A percentile compares a stretch with the other conserved stretches of the same genome.
phyloP scores from a whole-genome alignment of 2,888 invertebrate species.

The Ophion obscuratus region DNA sequence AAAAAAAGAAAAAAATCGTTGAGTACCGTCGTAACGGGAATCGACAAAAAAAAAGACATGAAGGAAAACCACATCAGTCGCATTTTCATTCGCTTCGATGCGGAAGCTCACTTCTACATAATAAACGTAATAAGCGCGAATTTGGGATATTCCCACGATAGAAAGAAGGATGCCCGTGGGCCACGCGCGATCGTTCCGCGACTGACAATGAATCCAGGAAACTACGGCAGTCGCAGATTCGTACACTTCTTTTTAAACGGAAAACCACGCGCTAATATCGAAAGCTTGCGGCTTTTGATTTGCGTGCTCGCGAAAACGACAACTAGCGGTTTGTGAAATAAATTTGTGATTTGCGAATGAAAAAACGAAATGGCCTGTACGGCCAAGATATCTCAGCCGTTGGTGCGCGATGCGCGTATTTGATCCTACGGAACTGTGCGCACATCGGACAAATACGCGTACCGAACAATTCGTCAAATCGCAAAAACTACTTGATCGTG shows the following conservation, averaged over 20 bases:
- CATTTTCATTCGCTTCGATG: slow-evolving; percentile 49
- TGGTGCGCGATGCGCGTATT: slow-evolving; percentile 41
- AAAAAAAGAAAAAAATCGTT: slow-evolving; percentile 15
- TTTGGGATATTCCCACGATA: slow-evolving; percentile 37
- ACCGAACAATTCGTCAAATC: slow-evolving; percentile 19
- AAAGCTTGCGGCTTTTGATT: not conserved
- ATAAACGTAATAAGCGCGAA: slow-evolving; percentile 18
- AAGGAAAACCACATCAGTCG: slow-evolving; percentile 1
- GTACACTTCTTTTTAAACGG: slow-evolving; percentile 13
- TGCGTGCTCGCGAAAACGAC: slow-evolving; percentile 1
- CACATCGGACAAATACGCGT: slow-evolving; percentile 20
- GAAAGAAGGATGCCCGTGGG: not conserved
- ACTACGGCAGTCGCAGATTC: slow-evolving; percentile 47
- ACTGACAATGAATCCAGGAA: slow-evolving; percentile 52
- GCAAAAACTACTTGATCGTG: slow-evolving; percentile 14
- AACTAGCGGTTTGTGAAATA: slow-evolving; percentile 9
- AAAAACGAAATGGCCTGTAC: slow-evolving; percentile 1
- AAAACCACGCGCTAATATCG: slow-evolving; percentile 2
- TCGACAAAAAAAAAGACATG: not conserved
- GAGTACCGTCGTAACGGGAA: slow-evolving; percentile 3
- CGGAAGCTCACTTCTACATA: slow-evolving; percentile 42
- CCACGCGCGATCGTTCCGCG: not conserved
- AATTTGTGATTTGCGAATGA: slow-evolving; percentile 5
- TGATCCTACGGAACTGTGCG: slow-evolving; percentile 43
- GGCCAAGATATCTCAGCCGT: not conserved